Evolutionary conservation across 2,888 invertebrate species (phyloP).

Genomic region (Conchocele bisecta): DNA sequence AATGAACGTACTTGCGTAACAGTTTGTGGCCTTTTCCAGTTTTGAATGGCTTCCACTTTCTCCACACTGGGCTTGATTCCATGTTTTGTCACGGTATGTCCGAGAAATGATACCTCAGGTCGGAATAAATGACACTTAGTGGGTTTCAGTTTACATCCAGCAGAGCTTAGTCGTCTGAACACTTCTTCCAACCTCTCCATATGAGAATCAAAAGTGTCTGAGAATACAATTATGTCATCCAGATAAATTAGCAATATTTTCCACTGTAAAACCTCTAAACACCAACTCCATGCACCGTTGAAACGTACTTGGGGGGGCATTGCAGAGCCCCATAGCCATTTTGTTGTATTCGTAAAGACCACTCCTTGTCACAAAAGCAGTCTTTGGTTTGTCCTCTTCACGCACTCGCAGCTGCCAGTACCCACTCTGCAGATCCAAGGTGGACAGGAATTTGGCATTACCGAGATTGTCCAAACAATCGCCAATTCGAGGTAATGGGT

Average conservation of each 20-base stretch:
- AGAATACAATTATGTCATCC: constrained; percentile 26
- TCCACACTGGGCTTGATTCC: constrained; percentile 34
- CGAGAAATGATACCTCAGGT: constrained; percentile 39
- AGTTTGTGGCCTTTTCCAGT: constrained; percentile 33
- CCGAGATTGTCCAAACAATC: constrained; percentile 35
- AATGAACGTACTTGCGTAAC: constrained; percentile 16
- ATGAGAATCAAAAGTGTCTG: constrained; percentile 39
- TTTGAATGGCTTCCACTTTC: constrained; percentile 26
- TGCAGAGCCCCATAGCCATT: constrained; percentile 7
- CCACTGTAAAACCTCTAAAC: constrained; percentile 25
- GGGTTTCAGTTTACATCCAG: constrained; percentile 46
- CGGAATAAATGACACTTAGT: constrained; percentile 38
- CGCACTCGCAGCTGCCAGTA: constrained; percentile 21
- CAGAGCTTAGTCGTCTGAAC: constrained; percentile 29
- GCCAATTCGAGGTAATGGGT: constrained; percentile 33
- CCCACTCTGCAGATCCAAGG: constrained; percentile 17
- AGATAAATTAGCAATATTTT: constrained; percentile 25
- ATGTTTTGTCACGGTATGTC: constrained; percentile 29
- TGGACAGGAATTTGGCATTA: constrained; percentile 12
- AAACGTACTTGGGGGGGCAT: constrained; percentile 21
- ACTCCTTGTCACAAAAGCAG: constrained; percentile 4
- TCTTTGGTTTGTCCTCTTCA: constrained; percentile 22
- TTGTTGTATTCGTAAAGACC: constrained; percentile 12
- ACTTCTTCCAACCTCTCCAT: constrained; percentile 44
- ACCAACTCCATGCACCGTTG: constrained; percentile 25